Percentiles rank a stretch among this genome's conserved stretches.
These are phyloP conservation scores for Caloenas nicobarica DNA, from an alignment of 2,113 vertebrate species.

Conservation along the genomic window DNA sequence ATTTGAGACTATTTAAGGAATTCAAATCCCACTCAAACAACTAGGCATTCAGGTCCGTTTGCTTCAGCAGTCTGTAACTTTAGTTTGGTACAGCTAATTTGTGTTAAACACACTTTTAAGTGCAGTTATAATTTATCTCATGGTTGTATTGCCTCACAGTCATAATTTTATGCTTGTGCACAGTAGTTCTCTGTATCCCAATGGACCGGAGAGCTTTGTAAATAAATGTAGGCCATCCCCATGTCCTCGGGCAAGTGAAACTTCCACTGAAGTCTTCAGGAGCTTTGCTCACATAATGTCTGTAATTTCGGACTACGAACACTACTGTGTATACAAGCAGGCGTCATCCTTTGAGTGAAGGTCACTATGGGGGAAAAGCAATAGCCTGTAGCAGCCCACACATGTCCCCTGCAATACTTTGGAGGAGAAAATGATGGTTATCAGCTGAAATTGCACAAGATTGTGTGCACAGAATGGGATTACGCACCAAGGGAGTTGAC, in stretches of 20 bases:
- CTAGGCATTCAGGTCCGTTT: not conserved
- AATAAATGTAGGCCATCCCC: not conserved
- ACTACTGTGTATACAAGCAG: not conserved
- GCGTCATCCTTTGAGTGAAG: not conserved
- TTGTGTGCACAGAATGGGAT: not conserved
- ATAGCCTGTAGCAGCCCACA: not conserved
- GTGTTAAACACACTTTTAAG: conserved; percentile 10
- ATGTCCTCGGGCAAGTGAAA: not conserved
- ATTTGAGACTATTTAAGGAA: not conserved
- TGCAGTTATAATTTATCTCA: not conserved
- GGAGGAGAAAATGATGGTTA: not conserved
- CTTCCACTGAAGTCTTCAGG: not conserved
- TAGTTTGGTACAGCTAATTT: not conserved
- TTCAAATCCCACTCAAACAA: not conserved
- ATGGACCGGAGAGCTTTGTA: not conserved
- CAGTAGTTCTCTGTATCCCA: not conserved
- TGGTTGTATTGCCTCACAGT: not conserved
- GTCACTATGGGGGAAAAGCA: not conserved
- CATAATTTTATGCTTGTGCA: not conserved
- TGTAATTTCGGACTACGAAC: not conserved
- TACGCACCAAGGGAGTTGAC: not conserved
- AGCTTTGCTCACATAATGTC: not conserved
- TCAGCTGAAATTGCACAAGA: not conserved
- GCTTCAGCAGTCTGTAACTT: not conserved
- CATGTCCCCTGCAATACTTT: not conserved